Evolutionary conservation across 2,888 invertebrate species (phyloP).

Genomic region (Pristionchus arcanus): DNA sequence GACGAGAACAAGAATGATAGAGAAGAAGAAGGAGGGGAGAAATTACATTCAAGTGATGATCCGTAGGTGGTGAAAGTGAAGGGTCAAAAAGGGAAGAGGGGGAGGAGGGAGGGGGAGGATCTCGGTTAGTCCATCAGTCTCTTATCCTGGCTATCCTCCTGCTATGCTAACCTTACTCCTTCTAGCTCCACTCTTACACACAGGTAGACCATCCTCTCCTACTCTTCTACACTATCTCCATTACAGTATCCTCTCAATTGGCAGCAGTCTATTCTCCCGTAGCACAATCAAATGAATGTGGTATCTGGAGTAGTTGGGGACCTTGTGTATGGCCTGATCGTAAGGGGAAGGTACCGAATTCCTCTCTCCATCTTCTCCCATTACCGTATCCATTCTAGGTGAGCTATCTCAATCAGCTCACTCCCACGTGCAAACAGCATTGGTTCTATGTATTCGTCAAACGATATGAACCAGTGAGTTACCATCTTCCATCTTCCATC

Average conservation of each 20-base stretch:
- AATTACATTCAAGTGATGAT: slow-evolving; percentile 44
- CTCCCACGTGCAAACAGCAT: slow-evolving; percentile 75
- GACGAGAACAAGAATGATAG: slow-evolving; percentile 27
- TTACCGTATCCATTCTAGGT: slow-evolving; percentile 61
- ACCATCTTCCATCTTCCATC: background rate
- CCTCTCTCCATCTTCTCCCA: background rate
- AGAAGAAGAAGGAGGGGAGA: background rate
- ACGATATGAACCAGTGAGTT: slow-evolving; percentile 66
- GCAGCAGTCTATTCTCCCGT: slow-evolving; percentile 78
- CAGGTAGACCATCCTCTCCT: background rate
- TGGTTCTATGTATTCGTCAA: slow-evolving; percentile 78
- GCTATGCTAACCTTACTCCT: slow-evolving; percentile 12
- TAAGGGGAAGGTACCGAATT: slow-evolving; percentile 59
- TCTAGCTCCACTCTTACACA: slow-evolving; percentile 27
- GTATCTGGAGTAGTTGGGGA: slow-evolving; percentile 75
- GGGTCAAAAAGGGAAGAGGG: slow-evolving; percentile 30
- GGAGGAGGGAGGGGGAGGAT: background rate
- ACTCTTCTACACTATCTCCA: background rate
- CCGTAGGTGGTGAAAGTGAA: slow-evolving; percentile 53
- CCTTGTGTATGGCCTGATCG: slow-evolving; percentile 77
- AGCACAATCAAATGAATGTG: slow-evolving; percentile 69
- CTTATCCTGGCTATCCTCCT: background rate
- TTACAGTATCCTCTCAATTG: slow-evolving; percentile 65
- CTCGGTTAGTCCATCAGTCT: slow-evolving; percentile 42
- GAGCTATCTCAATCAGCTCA: slow-evolving; percentile 75